A percentile compares a stretch with the other conserved stretches of the same genome.
phyloP scores from a whole-genome alignment of 2,888 invertebrate genomes.

The Lapara coniferarum region DNA sequence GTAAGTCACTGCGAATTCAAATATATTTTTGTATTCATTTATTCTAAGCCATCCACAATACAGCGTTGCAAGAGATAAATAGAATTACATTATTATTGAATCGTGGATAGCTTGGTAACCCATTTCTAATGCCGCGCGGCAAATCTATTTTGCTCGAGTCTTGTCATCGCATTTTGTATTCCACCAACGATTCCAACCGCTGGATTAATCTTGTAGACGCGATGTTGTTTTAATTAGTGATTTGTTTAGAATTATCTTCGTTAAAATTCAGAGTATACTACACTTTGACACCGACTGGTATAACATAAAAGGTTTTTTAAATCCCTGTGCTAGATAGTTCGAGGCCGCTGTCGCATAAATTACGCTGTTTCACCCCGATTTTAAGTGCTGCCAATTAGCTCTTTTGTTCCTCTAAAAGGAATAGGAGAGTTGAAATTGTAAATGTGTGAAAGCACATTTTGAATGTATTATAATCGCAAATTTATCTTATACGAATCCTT shows the following conservation, averaged over 20 bases:
- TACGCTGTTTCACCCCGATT: background rate
- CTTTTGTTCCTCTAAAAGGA: background rate
- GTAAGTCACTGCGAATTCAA: background rate
- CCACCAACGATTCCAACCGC: conserved; percentile 4
- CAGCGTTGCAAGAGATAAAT: conserved; percentile 31
- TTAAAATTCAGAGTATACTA: conserved; percentile 1
- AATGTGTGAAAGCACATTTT: background rate
- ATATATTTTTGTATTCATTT: background rate
- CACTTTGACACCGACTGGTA: background rate
- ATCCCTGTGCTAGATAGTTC: background rate
- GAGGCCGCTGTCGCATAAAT: background rate
- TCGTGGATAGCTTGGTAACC: background rate
- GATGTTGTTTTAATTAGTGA: conserved; percentile 6
- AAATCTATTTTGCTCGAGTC: conserved; percentile 26
- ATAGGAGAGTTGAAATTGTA: background rate
- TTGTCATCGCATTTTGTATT: conserved; percentile 26
- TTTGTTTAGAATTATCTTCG: conserved; percentile 20
- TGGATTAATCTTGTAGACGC: conserved; percentile 9
- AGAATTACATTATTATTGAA: conserved; percentile 30
- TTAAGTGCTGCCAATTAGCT: background rate
- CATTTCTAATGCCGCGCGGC: conserved; percentile 19
- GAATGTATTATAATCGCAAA: background rate
- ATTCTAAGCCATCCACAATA: background rate
- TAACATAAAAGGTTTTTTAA: background rate
- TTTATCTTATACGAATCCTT: background rate